A percentile compares a stretch with the other conserved stretches of the same genome.
phyloP scores from a whole-genome alignment of 2,888 invertebrate species.

The Epirrhoe alternata region DNA sequence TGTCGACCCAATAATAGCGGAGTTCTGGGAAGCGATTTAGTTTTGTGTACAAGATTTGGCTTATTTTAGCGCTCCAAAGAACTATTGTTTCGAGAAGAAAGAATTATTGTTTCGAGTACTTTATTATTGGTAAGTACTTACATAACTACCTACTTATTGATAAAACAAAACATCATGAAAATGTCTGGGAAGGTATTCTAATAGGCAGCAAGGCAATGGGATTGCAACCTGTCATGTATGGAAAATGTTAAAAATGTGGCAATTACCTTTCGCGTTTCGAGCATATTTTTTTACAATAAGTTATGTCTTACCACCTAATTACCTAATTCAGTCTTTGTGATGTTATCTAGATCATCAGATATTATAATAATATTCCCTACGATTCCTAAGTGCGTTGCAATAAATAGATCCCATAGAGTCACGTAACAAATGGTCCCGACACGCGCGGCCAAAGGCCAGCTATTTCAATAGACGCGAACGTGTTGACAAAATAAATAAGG shows the following conservation, averaged over 20 bases:
- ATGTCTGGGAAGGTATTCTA: too few species aligned
- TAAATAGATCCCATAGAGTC: slow-evolving; percentile 16
- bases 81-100: neutral
- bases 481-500: slow-evolving; percentile 56
- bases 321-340: neutral
- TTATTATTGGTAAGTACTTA: too few species aligned
- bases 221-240: too few species aligned
- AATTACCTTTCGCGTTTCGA: too few species aligned
- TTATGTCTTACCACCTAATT: too few species aligned
- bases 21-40: slow-evolving; percentile 6
- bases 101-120: too few species aligned
- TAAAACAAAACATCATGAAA: too few species aligned
- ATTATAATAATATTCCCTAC: neutral
- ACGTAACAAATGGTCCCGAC: slow-evolving; percentile 28
- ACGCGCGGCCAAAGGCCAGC: slow-evolving; percentile 35
- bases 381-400: neutral
- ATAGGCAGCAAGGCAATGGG: too few species aligned
- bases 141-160: too few species aligned
- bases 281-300: too few species aligned
- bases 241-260: too few species aligned
- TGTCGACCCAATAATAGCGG: slow-evolving; percentile 12
- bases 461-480: slow-evolving; percentile 41
- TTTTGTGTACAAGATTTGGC: neutral
- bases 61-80: neutral
- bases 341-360: too few species aligned